Evolutionary conservation across 2,888 invertebrate genomes (phyloP).

Genomic region (Nasonovia ribisnigri): DNA sequence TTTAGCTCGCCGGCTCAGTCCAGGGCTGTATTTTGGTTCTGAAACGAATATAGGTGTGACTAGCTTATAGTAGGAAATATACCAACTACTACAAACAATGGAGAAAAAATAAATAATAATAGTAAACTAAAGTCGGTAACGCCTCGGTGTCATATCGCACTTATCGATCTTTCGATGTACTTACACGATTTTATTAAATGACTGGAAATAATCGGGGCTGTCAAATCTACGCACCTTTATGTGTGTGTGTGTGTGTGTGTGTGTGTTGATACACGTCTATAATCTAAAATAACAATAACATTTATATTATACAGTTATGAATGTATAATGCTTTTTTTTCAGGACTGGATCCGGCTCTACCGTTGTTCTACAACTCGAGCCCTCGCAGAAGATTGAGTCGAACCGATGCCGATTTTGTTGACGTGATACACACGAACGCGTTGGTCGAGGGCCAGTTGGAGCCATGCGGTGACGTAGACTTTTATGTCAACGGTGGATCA

Average conservation of each 20-base stretch:
- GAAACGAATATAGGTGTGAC: not conserved
- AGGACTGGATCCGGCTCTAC: conserved; percentile 79
- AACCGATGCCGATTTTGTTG: conserved; percentile 78
- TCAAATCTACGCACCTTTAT: not conserved
- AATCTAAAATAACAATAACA: not conserved
- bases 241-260: not conserved
- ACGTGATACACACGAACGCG: conserved; percentile 81
- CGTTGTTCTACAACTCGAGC: conserved; percentile 74
- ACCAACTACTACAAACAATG: not conserved
- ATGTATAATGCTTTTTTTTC: not conserved
- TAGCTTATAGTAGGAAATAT: not conserved
- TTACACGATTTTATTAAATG: not conserved
- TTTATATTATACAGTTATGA: not conserved
- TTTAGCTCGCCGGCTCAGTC: too few species aligned
- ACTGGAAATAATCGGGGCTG: not conserved
- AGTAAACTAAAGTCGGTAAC: not conserved
- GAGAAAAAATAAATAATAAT: not conserved
- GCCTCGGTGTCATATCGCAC: not conserved
- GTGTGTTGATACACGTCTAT: too few species aligned
- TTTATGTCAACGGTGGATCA: conserved; percentile 80
- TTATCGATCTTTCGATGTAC: not conserved
- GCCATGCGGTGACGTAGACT: conserved; percentile 79
- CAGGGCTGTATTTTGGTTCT: too few species aligned
- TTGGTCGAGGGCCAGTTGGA: conserved; percentile 78
- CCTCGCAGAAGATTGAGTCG: conserved; percentile 75